phyloP scores from a whole-genome alignment of 1,140 invertebrate genomes.

The Cylas formicarius region DNA sequence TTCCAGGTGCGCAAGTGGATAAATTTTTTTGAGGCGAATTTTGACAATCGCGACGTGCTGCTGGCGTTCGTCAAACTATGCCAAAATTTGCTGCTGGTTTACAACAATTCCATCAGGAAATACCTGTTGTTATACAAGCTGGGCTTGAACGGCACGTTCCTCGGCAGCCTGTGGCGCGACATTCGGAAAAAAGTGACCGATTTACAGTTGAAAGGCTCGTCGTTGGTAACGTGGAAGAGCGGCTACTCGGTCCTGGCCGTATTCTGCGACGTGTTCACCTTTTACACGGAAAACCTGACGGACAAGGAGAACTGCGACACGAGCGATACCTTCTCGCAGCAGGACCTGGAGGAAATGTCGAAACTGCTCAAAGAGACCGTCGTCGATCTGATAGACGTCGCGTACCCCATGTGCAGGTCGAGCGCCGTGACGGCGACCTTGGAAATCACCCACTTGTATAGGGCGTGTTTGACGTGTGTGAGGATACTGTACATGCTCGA shows the following conservation, averaged over 20 bases:
- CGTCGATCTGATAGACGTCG: slow-evolving; percentile 80
- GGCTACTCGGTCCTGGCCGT: slow-evolving; percentile 36
- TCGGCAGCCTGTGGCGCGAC: slow-evolving; percentile 66
- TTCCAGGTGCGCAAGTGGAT: slow-evolving; percentile 34
- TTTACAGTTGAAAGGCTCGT: slow-evolving; percentile 22
- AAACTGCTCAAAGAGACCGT: slow-evolving; percentile 72
- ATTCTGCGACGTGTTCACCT: slow-evolving; percentile 41
- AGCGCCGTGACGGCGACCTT: slow-evolving; percentile 31
- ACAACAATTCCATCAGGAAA: slow-evolving; percentile 40
- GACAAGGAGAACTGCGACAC: slow-evolving; percentile 40
- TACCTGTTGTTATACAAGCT: slow-evolving; percentile 69
- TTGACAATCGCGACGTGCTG: slow-evolving; percentile 32
- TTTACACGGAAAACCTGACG: slow-evolving; percentile 40
- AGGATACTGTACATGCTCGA: slow-evolving; percentile 39
- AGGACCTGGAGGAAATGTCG: slow-evolving; percentile 58
- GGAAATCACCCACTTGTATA: slow-evolving; percentile 38
- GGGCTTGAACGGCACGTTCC: slow-evolving; percentile 74
- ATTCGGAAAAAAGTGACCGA: slow-evolving; percentile 22
- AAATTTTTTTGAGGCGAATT: slow-evolving; percentile 33
- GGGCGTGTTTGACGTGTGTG: slow-evolving; percentile 33
- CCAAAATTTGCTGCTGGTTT: slow-evolving; percentile 38
- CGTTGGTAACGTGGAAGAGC: slow-evolving; percentile 32
- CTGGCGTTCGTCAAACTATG: slow-evolving; percentile 33
- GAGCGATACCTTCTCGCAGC: slow-evolving; percentile 57
- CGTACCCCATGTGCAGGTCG: slow-evolving; percentile 65